phyloP scores from a whole-genome alignment of 2,797 vertebrate species.

The Ceryle rudis region DNA sequence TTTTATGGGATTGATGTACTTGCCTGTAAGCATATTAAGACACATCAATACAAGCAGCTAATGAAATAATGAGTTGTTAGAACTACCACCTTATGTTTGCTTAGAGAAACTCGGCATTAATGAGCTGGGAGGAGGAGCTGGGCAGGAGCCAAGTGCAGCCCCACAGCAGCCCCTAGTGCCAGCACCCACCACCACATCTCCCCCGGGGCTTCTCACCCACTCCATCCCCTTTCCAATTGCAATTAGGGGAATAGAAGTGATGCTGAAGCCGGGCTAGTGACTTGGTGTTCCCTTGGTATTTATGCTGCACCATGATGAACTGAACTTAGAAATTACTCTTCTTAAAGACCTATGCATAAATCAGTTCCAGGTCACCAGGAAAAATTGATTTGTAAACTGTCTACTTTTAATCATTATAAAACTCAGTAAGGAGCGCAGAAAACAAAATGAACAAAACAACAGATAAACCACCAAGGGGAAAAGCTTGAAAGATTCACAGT shows the following conservation, averaged over 20 bases:
- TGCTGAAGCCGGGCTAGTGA: rapidly evolving
- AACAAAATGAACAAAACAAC: background rate
- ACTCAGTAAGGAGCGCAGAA: background rate
- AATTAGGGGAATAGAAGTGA: background rate
- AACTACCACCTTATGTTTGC: background rate
- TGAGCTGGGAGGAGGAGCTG: background rate
- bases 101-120: background rate
- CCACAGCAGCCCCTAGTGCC: slow-evolving; percentile 2
- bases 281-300: background rate
- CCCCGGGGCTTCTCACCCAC: too few relatives aligned
- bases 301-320: too few relatives aligned
- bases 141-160: background rate
- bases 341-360: background rate
- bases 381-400: background rate
- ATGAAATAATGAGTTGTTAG: background rate
- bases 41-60: background rate
- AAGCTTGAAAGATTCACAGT: background rate
- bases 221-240: too few relatives aligned
- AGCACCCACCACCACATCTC: background rate
- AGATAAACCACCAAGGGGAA: background rate
- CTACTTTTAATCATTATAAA: background rate
- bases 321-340: background rate
- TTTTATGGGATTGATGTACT: background rate
- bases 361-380: background rate
- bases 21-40: background rate